These are phyloP conservation scores for Apeltes quadracus DNA, from an alignment of 2,113 vertebrate genomes.

Conservation along the genomic window DNA sequence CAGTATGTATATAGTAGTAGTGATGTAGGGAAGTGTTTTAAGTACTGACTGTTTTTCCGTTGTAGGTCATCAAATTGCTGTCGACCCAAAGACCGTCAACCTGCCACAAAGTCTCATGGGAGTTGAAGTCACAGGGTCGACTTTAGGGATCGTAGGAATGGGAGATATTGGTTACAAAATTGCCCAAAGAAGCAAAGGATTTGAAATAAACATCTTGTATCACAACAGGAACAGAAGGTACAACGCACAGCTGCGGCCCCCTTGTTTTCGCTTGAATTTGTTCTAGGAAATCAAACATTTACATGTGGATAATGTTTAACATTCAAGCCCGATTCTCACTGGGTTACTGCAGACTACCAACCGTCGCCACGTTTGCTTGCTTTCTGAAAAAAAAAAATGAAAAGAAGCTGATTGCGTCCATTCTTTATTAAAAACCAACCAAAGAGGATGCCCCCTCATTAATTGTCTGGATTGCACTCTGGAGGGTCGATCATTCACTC, in stretches of 20 bases:
- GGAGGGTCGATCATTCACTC: not conserved
- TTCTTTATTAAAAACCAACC: not conserved
- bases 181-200: slow-evolving; percentile 59
- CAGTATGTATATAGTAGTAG: not conserved
- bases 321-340: too few species aligned
- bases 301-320: not conserved
- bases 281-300: not conserved
- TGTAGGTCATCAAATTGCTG: slow-evolving; percentile 41
- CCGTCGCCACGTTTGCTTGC: not conserved
- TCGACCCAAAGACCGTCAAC: slow-evolving; percentile 25
- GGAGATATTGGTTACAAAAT: slow-evolving; percentile 60
- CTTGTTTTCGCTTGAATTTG: not conserved
- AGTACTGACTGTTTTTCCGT: not conserved
- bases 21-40: not conserved
- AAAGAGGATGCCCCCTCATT: not conserved
- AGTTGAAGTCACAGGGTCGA: slow-evolving; percentile 59
- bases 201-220: slow-evolving; percentile 64
- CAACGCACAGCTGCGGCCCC: not conserved
- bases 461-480: not conserved
- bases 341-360: not conserved
- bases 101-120: slow-evolving; percentile 38
- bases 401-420: not conserved
- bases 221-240: slow-evolving; percentile 58
- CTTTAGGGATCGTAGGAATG: slow-evolving; percentile 65
- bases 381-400: not conserved